phyloP scores from a whole-genome alignment of 1,140 invertebrate species.

The Saxidomus purpurata region DNA sequence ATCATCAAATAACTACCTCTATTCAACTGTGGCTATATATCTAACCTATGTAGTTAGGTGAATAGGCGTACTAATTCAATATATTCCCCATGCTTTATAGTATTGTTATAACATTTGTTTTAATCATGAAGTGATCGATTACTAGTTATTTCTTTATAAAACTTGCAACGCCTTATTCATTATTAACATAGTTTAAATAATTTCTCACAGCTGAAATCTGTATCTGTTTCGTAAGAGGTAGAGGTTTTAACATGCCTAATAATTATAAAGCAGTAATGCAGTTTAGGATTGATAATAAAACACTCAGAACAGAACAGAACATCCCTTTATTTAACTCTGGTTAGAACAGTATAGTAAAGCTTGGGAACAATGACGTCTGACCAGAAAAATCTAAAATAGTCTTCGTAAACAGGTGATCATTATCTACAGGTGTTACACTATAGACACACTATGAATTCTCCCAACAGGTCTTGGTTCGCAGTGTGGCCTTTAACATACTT shows the following conservation, averaged over 20 bases:
- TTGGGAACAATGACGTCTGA: too few relatives aligned
- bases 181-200: neutral
- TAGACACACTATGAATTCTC: too few relatives aligned
- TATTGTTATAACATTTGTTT: neutral
- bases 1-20: neutral
- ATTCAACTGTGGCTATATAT: neutral
- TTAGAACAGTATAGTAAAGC: too few relatives aligned
- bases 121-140: constrained; percentile 16
- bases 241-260: neutral
- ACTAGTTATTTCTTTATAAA: neutral
- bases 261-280: neutral
- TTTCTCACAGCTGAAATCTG: neutral
- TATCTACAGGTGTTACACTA: too few relatives aligned
- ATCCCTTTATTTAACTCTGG: too few relatives aligned
- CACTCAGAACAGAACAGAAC: too few relatives aligned
- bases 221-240: too few relatives aligned
- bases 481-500: too few relatives aligned
- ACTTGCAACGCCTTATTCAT: neutral
- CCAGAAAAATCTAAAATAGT: too few relatives aligned
- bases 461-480: too few relatives aligned
- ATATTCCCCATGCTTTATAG: neutral
- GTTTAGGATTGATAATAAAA: too few relatives aligned
- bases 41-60: neutral
- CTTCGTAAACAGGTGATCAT: too few relatives aligned
- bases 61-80: neutral